Percentiles rank a stretch among this genome's conserved stretches.
Conservation (phyloP, 2,113 vertebrate genomes). For the Lampris megalopsis region DNA sequence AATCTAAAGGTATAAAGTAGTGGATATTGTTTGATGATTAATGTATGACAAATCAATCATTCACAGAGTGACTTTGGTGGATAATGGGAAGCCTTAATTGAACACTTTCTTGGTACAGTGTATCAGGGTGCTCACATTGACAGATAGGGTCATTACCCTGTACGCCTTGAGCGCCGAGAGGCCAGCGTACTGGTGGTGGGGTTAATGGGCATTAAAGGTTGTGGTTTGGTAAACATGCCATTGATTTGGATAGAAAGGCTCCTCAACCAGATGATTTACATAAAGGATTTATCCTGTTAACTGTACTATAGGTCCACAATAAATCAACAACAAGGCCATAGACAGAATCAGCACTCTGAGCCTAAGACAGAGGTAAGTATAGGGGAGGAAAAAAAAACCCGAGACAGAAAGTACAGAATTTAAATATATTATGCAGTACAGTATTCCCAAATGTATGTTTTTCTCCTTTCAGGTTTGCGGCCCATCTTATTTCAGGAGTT, state of each 20-base stretch:
- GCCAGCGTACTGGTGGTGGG: constrained; percentile 7
- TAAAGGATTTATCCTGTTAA: constrained; percentile 8
- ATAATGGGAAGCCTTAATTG: constrained; percentile 7
- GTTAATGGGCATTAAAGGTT: constrained; percentile 29
- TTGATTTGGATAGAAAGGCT: constrained; percentile 41
- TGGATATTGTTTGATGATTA: background rate
- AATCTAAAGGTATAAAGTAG: background rate
- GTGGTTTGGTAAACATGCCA: constrained; percentile 50
- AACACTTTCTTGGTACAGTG: constrained; percentile 20
- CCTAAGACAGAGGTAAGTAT: background rate
- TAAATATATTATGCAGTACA: background rate
- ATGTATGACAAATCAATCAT: background rate
- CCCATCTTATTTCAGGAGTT: constrained; percentile 93
- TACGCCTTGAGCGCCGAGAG: constrained; percentile 27
- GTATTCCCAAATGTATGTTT: background rate
- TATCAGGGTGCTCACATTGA: constrained; percentile 8
- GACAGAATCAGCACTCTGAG: background rate
- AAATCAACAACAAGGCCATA: constrained; percentile 15
- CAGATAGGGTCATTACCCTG: constrained; percentile 57
- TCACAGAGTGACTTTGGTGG: constrained; percentile 15
- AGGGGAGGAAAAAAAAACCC: background rate
- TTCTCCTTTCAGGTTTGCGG: constrained; percentile 87
- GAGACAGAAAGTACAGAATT: background rate
- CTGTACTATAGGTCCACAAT: constrained; percentile 6
- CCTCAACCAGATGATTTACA: constrained; percentile 51